Base-by-base conservation (phyloP, 2,113 vertebrate genomes). In the Megaptera novaeangliae region DNA sequence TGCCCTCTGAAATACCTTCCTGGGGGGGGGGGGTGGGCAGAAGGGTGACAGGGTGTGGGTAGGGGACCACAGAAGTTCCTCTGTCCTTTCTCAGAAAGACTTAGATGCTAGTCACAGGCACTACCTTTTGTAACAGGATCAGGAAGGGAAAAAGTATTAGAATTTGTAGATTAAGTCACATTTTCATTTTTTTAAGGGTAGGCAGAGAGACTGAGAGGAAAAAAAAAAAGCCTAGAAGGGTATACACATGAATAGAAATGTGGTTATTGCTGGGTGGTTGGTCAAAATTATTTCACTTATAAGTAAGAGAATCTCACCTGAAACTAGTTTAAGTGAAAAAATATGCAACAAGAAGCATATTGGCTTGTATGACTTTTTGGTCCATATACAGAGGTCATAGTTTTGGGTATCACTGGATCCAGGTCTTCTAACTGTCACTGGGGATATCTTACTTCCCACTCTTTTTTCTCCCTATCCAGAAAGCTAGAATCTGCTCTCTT, bases 241-340 rank as follows among this genome's bases (percentile, higher is more conserved):
- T 25, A 75, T 49, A 71, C 31, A 55, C 1, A 41, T 18, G 59
- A 57, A 57, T 59, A 66, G n/a, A 84, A 90, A 49, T 41, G 1
- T 36, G 61, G 1, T 52, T 83, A 23, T n/a, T 85, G 75, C 27
- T 72, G 39, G 2, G 49, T 59, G 31, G 2, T 44, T 78, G 5
- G 36, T 75, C 57, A 64, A 68, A 81, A 88, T 87, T 61, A 71
- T 77, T 92, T 93, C 18, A 96, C 13, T 95, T 95, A 68, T 21
- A 71, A 90, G 9, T 61, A 64, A 92, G 2, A 64, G 36, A 74
- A 63, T 55, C 41, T 69, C 41, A 74, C 21, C 68, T 14, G 3
- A 89, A 94, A 64, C 23, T 34, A 49, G 6, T 49, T 49, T 69
- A 81, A 90, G 49, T 74, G 36, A 44, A 61, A 69, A 59, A 41